phyloP scores from a whole-genome alignment of 2,797 vertebrate species.

The Tenualosa thibaudeaui region DNA sequence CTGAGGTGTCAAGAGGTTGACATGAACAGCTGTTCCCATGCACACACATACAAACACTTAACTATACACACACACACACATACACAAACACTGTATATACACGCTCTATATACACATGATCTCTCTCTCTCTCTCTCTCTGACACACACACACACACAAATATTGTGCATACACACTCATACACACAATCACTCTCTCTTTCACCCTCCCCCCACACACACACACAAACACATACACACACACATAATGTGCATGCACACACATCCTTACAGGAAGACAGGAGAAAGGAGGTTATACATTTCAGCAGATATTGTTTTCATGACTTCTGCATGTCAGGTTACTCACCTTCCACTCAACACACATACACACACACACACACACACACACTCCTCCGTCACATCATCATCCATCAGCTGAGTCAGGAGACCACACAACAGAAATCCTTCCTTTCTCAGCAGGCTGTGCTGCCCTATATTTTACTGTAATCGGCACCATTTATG shows the following conservation, averaged over 20 bases:
- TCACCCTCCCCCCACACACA: not conserved
- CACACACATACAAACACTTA: not conserved
- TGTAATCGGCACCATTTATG: not conserved
- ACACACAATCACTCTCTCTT: too few species aligned
- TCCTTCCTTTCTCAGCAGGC: not conserved
- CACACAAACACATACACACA: not conserved
- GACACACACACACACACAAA: too few species aligned
- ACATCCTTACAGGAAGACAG: constrained; percentile 1
- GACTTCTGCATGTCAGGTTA: constrained; percentile 5
- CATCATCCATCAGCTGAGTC: constrained; percentile 2
- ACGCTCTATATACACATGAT: too few species aligned
- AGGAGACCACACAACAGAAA: not conserved
- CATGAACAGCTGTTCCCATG: not conserved
- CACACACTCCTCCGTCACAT: not conserved
- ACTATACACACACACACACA: not conserved
- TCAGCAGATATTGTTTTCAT: constrained; percentile 51
- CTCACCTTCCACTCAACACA: constrained; percentile 17
- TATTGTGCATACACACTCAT: too few species aligned
- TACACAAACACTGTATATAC: not conserved
- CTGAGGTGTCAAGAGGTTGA: constrained; percentile 8
- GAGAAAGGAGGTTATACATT: constrained; percentile 42
- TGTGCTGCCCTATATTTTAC: not conserved
- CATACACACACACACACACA: not conserved
- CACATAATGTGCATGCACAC: not conserved
- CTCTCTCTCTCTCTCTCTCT: too few species aligned